Percentiles rank a stretch among this genome's conserved stretches.
Conservation (phyloP, 2,888 invertebrate genomes). For the Eupeodes luniger region DNA sequence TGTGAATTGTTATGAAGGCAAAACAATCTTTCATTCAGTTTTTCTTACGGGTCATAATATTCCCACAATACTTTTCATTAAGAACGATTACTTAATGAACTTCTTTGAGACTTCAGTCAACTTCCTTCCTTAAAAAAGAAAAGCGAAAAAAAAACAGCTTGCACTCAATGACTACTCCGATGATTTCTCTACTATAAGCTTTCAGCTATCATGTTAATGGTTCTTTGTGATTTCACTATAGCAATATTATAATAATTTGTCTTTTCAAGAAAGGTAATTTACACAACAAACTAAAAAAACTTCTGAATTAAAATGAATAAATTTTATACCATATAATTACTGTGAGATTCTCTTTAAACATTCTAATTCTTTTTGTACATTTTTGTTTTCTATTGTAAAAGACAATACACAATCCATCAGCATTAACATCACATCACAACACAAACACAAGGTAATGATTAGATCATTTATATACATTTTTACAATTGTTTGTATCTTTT, state of each 20-base stretch:
- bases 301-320: conserved; percentile 11
- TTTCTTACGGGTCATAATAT: too few species aligned
- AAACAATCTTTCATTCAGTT: too few species aligned
- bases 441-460: not conserved
- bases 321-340: conserved; percentile 10
- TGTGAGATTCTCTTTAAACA: not conserved
- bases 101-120: too few species aligned
- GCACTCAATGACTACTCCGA: not conserved
- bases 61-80: too few species aligned
- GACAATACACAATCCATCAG: conserved; percentile 38
- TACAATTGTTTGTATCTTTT: not conserved
- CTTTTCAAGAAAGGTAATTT: not conserved
- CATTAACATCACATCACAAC: not conserved
- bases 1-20: too few species aligned
- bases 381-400: conserved; percentile 30
- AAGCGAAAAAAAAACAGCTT: not conserved
- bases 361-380: conserved; percentile 20
- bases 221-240: not conserved
- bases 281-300: not conserved
- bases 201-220: conserved; percentile 1
- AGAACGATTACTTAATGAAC: too few species aligned
- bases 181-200: not conserved
- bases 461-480: not conserved
- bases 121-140: not conserved
- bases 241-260: not conserved